Conservation (phyloP, 1,140 invertebrate species). For the Ptiloglossa arizonensis region DNA sequence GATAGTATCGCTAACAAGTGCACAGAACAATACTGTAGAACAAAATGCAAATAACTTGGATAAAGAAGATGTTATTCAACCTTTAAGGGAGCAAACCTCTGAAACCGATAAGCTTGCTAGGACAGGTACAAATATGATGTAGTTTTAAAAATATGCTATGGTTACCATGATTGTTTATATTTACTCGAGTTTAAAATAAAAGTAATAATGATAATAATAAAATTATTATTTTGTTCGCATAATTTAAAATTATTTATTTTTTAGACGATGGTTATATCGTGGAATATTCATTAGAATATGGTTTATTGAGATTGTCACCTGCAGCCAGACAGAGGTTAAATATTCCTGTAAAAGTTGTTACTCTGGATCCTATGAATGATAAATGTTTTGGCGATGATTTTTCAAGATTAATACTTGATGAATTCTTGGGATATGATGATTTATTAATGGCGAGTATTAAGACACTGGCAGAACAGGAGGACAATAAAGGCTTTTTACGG, state of each 20-base stretch:
- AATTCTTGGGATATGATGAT: slow-evolving; percentile 98
- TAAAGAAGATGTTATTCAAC: slow-evolving; percentile 70
- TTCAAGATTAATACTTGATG: slow-evolving; percentile 93
- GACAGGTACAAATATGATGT: slow-evolving; percentile 71
- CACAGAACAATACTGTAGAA: slow-evolving; percentile 62
- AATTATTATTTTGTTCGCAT: slow-evolving; percentile 29
- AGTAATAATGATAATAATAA: not conserved
- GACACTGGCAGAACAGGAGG: slow-evolving; percentile 95
- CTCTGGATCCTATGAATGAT: slow-evolving; percentile 93
- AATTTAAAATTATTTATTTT: slow-evolving; percentile 78
- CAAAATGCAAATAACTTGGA: slow-evolving; percentile 59
- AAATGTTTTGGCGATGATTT: slow-evolving; percentile 96
- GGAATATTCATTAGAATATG: slow-evolving; percentile 98
- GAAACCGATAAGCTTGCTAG: slow-evolving; percentile 80
- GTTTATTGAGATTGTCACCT: slow-evolving; percentile 94
- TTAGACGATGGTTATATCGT: slow-evolving; percentile 97
- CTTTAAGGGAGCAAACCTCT: slow-evolving; percentile 76
- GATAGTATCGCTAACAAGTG: slow-evolving; percentile 31
- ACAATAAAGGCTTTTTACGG: slow-evolving; percentile 97
- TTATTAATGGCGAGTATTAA: slow-evolving; percentile 98
- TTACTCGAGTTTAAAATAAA: slow-evolving; percentile 6
- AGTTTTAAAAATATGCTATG: no score
- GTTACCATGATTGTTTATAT: not conserved
- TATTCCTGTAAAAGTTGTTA: slow-evolving; percentile 96
- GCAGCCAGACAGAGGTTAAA: slow-evolving; percentile 91